A percentile compares a stretch with the other conserved stretches of the same genome.
Evolutionary conservation across 2,888 invertebrate genomes (phyloP).

Genomic region (Stramonita haemastoma): DNA sequence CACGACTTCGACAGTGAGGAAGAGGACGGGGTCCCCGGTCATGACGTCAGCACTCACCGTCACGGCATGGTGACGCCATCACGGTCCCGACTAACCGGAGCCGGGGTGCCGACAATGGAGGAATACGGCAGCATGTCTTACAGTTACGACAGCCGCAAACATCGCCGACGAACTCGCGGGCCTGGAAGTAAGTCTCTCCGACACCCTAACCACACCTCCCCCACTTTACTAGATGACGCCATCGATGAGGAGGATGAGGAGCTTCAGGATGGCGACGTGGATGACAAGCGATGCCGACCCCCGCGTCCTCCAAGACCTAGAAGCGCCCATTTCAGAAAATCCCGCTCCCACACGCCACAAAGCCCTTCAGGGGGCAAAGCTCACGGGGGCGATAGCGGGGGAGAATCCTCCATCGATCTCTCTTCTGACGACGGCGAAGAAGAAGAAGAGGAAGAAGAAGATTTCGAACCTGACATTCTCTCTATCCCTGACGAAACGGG

Average conservation of each 20-base stretch:
- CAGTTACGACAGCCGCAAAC: not conserved
- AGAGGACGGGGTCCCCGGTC: constrained; percentile 4
- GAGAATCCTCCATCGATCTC: not conserved
- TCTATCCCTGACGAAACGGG: constrained; percentile 68
- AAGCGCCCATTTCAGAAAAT: constrained; percentile 35
- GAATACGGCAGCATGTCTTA: not conserved
- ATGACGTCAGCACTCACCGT: not conserved
- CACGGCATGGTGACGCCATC: constrained; percentile 3
- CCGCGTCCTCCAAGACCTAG: constrained; percentile 35
- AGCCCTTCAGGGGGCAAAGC: not conserved
- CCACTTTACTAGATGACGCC: constrained; percentile 27
- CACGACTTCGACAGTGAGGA: constrained; percentile 16
- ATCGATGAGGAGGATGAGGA: constrained; percentile 41
- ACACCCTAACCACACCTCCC: not conserved
- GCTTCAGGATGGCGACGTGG: constrained; percentile 20
- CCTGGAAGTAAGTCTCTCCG: not conserved
- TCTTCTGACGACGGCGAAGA: not conserved
- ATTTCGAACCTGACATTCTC: constrained; percentile 63
- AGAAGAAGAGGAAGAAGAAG: constrained; percentile 22
- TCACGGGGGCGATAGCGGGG: not conserved
- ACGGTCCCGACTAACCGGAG: not conserved
- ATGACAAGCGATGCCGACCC: not conserved
- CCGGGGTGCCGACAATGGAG: not conserved
- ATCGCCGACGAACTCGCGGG: not conserved
- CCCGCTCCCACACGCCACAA: constrained; percentile 17